A percentile compares a stretch with the other conserved stretches of the same genome.
Conservation (phyloP, 2,797 vertebrate species). For the Falco cherrug region DNA sequence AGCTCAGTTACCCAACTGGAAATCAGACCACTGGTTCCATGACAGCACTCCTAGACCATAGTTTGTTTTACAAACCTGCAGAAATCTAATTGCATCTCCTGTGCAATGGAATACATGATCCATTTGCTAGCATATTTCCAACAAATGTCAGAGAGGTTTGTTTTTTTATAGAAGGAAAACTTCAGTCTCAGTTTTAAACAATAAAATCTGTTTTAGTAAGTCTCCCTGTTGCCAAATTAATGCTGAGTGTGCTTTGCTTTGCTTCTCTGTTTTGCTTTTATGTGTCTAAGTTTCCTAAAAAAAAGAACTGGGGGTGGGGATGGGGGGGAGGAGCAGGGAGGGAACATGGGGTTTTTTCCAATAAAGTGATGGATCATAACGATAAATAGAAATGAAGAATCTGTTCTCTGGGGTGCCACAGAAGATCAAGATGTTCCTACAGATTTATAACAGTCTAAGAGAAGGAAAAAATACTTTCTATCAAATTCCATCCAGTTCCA, state of each 20-base stretch:
- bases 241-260: constrained; percentile 46
- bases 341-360: neutral
- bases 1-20: constrained; percentile 29
- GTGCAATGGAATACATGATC: constrained; percentile 62
- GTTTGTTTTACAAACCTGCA: constrained; percentile 51
- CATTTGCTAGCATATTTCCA: constrained; percentile 48
- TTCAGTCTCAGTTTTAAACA: constrained; percentile 35
- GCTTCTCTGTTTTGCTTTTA: constrained; percentile 43
- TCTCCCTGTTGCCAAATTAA: constrained; percentile 44
- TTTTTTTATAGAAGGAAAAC: constrained; percentile 50
- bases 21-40: constrained; percentile 23
- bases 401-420: neutral
- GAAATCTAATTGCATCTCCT: constrained; percentile 50
- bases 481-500: neutral
- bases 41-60: constrained; percentile 22
- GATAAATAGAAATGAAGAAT: neutral
- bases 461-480: neutral
- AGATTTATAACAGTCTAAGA: neutral
- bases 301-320: no score
- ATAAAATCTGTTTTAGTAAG: constrained; percentile 38
- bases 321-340: neutral
- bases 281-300: neutral
- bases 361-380: neutral
- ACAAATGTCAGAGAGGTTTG: constrained; percentile 53
- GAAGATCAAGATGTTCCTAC: constrained; percentile 5